phyloP scores from a whole-genome alignment of 2,797 vertebrate genomes.

The Sebastes minor region DNA sequence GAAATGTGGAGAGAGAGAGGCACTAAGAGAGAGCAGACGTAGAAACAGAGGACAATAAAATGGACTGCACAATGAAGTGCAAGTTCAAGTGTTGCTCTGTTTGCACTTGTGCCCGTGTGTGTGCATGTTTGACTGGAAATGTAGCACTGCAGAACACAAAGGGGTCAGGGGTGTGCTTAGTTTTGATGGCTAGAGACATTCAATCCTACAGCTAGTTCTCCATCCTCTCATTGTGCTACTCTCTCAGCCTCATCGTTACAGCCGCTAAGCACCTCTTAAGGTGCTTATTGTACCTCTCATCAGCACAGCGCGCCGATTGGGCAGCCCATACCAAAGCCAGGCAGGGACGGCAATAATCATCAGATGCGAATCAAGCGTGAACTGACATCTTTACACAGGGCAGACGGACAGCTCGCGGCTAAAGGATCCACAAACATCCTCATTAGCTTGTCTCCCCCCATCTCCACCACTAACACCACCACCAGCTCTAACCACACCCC shows the following conservation, averaged over 20 bases:
- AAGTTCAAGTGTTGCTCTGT: constrained; percentile 9
- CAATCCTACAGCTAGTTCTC: constrained; percentile 13
- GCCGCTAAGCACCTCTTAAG: constrained; percentile 57
- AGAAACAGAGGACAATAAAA: constrained; percentile 1
- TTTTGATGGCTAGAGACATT: constrained; percentile 45
- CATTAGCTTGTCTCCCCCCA: constrained; percentile 61
- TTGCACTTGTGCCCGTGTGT: not conserved
- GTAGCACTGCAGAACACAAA: not conserved
- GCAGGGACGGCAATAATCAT: constrained; percentile 73
- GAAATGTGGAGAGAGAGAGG: not conserved
- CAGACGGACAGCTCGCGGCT: constrained; percentile 56
- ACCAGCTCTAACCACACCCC: constrained; percentile 14
- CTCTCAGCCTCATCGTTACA: constrained; percentile 43
- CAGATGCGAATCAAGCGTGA: constrained; percentile 72
- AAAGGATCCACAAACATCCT: constrained; percentile 72
- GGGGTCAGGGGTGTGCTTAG: constrained; percentile 39
- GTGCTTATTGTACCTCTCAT: constrained; percentile 51
- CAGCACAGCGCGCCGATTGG: constrained; percentile 22
- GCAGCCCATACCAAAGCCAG: constrained; percentile 45
- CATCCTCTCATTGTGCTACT: constrained; percentile 21
- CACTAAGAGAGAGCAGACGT: not conserved
- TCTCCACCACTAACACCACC: not conserved
- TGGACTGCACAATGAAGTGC: constrained; percentile 5
- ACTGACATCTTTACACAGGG: constrained; percentile 76
- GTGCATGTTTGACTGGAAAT: not conserved